Evolutionary conservation across 2,797 vertebrate genomes (phyloP).

Genomic region (Echeneis naucrates): DNA sequence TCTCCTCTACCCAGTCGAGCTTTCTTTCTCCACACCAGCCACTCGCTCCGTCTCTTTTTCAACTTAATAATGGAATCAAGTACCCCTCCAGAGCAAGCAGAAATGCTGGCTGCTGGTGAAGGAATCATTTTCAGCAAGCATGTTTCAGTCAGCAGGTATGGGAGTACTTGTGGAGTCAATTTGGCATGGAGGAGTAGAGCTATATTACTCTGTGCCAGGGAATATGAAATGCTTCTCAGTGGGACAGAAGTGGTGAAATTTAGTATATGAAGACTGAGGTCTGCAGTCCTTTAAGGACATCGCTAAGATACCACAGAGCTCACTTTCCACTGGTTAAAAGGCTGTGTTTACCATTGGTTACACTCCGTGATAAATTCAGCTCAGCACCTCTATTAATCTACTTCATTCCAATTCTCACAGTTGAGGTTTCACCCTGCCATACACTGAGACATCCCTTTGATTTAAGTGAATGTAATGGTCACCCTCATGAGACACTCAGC

Average conservation of each 20-base stretch:
- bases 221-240: slow-evolving; percentile 83
- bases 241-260: slow-evolving; percentile 77
- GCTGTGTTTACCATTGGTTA: slow-evolving; percentile 46
- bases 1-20: slow-evolving; percentile 67
- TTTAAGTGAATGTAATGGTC: slow-evolving; percentile 37
- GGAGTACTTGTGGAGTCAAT: slow-evolving; percentile 84
- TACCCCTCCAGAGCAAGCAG: slow-evolving; percentile 75
- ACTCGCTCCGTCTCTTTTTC: slow-evolving; percentile 75
- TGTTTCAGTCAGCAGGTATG: slow-evolving; percentile 78
- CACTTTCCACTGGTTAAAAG: slow-evolving; percentile 48
- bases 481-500: slow-evolving; percentile 35
- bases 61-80: slow-evolving; percentile 82
- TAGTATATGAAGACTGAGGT: slow-evolving; percentile 75
- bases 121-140: slow-evolving; percentile 67
- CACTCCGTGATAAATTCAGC: slow-evolving; percentile 33
- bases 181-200: slow-evolving; percentile 81
- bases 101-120: slow-evolving; percentile 72
- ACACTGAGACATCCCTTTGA: slow-evolving; percentile 29
- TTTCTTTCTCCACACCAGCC: slow-evolving; percentile 40
- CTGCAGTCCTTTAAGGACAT: slow-evolving; percentile 62
- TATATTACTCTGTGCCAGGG: slow-evolving; percentile 80
- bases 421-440: slow-evolving; percentile 14
- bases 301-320: slow-evolving; percentile 52
- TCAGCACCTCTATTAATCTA: slow-evolving; percentile 13
- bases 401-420: slow-evolving; percentile 34